Evolutionary conservation across 1,140 invertebrate species (phyloP).

Genomic region (Saccostrea glomerata): DNA sequence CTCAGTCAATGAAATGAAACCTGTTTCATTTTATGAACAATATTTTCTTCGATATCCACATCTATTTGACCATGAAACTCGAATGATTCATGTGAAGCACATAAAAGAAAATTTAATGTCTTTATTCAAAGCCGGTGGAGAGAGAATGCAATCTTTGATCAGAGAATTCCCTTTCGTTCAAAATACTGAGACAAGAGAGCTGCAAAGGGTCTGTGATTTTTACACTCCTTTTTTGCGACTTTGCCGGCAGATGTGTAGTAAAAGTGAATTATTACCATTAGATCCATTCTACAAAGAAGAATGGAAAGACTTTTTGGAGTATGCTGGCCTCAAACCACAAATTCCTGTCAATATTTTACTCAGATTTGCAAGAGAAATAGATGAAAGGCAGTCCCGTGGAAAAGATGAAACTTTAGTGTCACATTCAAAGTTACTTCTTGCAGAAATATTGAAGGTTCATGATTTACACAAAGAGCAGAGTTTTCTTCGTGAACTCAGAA

Average conservation of each 20-base stretch:
- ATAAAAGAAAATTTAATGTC: neutral
- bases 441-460: neutral
- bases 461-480: neutral
- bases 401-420: neutral
- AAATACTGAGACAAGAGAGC: neutral
- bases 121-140: neutral
- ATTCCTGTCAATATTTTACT: neutral
- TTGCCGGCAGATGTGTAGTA: neutral
- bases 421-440: neutral
- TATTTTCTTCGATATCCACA: neutral
- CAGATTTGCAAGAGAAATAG: neutral
- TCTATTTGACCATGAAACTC: neutral
- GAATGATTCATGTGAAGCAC: neutral
- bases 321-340: neutral
- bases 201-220: conserved; percentile 1
- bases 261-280: neutral
- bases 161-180: neutral
- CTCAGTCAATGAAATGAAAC: neutral
- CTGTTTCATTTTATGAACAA: neutral
- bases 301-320: neutral
- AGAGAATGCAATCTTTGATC: neutral
- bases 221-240: neutral
- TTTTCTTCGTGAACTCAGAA: neutral
- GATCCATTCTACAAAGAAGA: neutral
- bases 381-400: neutral